These are phyloP conservation scores for Adoxophyes honmai DNA, from an alignment of 1,140 invertebrate genomes.

Conservation along the genomic window DNA sequence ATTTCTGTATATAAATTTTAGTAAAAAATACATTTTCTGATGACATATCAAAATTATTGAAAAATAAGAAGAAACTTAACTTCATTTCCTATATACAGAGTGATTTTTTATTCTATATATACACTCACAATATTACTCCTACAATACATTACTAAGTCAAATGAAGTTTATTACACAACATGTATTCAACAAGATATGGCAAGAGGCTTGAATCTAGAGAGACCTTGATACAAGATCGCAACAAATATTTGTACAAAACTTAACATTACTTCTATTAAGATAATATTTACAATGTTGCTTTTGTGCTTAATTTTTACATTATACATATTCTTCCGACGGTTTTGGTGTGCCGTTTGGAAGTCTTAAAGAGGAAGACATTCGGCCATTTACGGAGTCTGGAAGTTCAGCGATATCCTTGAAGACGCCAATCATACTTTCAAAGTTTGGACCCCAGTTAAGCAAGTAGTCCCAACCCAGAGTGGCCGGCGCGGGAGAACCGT, in stretches of 20 bases:
- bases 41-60: conserved; percentile 4
- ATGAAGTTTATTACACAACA: conserved; percentile 44
- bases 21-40: not conserved
- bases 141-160: conserved; percentile 47
- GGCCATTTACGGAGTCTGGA: conserved; percentile 86
- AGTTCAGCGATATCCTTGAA: conserved; percentile 97
- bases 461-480: conserved; percentile 94
- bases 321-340: conserved; percentile 90
- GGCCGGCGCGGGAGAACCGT: conserved; percentile 84
- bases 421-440: conserved; percentile 95
- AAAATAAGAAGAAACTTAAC: conserved; percentile 12
- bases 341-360: conserved; percentile 83
- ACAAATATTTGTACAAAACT: conserved; percentile 55
- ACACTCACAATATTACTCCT: conserved; percentile 15
- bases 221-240: conserved; percentile 77
- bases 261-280: conserved; percentile 27
- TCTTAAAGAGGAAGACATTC: conserved; percentile 81
- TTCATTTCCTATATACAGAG: conserved; percentile 11
- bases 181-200: conserved; percentile 67
- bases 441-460: conserved; percentile 97
- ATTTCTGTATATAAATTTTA: no score
- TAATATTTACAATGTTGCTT: conserved; percentile 47
- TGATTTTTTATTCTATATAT: conserved; percentile 16
- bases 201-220: conserved; percentile 61
- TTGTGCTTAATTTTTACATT: conserved; percentile 27